These are phyloP conservation scores for Agrotis puta DNA, from an alignment of 2,888 invertebrate genomes.

Conservation along the genomic window DNA sequence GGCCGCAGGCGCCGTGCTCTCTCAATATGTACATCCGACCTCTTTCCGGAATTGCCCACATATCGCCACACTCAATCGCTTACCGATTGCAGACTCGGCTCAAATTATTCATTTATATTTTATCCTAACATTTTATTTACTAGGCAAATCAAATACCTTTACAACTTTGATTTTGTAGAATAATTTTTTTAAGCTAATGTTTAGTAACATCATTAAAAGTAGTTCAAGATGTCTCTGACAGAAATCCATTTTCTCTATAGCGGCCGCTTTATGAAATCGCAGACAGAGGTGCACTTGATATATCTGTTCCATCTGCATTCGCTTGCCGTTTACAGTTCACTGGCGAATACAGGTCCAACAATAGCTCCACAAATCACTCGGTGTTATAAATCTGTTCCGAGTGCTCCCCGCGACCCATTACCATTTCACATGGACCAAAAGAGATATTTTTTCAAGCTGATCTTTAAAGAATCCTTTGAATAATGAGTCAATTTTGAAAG, in stretches of 20 bases:
- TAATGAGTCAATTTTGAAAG: not conserved
- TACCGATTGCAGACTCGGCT: constrained; percentile 41
- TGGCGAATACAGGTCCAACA: constrained; percentile 58
- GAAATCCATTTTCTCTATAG: constrained; percentile 43
- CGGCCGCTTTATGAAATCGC: constrained; percentile 46
- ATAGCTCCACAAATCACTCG: constrained; percentile 69
- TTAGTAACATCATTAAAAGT: constrained; percentile 27
- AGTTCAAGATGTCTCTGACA: constrained; percentile 41
- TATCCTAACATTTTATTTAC: constrained; percentile 35
- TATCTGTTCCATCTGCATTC: constrained; percentile 60
- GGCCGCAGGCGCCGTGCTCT: constrained; percentile 41
- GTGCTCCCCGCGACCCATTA: constrained; percentile 64
- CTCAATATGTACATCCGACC: constrained; percentile 66
- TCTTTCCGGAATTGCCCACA: constrained; percentile 61
- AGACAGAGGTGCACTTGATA: constrained; percentile 53
- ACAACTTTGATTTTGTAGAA: constrained; percentile 3
- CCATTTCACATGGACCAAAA: constrained; percentile 65
- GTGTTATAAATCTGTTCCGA: constrained; percentile 64
- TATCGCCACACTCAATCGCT: constrained; percentile 60
- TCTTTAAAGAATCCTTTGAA: constrained; percentile 15
- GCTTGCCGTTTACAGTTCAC: constrained; percentile 46
- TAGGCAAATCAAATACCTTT: constrained; percentile 13
- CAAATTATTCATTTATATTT: constrained; percentile 47
- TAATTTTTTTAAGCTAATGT: constrained; percentile 5
- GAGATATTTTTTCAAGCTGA: constrained; percentile 13